Evolutionary conservation across 53 echinoderm and acorn worm genomes (phyloP), one percentile per base, ranked within the genome.

Genomic region (Apostichopus leukothele): DNA sequence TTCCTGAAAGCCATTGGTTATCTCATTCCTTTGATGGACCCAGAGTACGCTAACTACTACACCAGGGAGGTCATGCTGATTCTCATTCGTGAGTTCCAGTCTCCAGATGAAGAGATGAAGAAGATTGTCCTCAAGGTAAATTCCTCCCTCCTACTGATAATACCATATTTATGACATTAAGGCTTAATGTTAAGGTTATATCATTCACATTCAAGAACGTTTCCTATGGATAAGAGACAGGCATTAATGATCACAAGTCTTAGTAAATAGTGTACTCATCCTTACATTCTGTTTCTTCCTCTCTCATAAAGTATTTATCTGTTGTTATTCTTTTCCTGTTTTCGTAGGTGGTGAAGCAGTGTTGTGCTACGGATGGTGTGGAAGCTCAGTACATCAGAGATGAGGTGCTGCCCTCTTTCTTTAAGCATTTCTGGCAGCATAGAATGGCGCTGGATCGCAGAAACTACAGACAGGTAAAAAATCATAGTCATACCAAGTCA

Each of bases 51-150:
- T 88, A 98, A 98, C 86, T 98, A 98, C 91, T 98, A 98, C 79
- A 98, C 98, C 86, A 94, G 93, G 90, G 98, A 98, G 92, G 98
- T 98, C 86, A 98, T 98, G 98, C 93, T 98, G 98, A 98, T 98
- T 53, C 94, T 98, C 91, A 98, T 98, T 78, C 95, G 98, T 92
- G 98, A 98, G 90, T 98, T 98, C 90, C 98, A 99, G 91, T 99
- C 99, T 89, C 99, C 99, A 26, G 99, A 99, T 91, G 99, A 99
- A 81, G 99, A 99, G 90, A 99, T 99, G 99, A 99, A 99, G 94
- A 99, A 99, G 92, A 99, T 99, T 92, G 99, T 99, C 50, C 90
- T 99, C 52, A 99, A 99, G 94, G 96, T 96, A 93, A 57, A 57
- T 9, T 1, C 7, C 57, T 9, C 7, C 7, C 8, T 57, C 10